Base-by-base conservation (phyloP, 2,797 vertebrate genomes). In the Ctenosaura bakeri region DNA sequence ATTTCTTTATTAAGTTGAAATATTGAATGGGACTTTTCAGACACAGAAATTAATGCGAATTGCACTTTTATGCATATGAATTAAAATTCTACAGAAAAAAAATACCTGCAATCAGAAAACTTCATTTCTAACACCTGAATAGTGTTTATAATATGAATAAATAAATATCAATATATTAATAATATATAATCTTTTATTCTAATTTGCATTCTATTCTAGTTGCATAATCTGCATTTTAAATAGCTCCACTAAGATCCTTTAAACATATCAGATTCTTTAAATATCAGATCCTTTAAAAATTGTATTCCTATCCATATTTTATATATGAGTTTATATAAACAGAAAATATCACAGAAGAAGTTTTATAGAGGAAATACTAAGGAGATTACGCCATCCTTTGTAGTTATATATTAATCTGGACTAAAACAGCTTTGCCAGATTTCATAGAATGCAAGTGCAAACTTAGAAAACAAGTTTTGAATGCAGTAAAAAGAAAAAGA, bases 1-100 rank as follows among this genome's bases (percentile, higher is more conserved):
- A 94, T 76, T 4, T 87, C 52, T 83, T 66, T 83, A 38, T 46
- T 26, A 88, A 89, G 83, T 89, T 87, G 64, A 69, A 59, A 56
- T 4, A 5, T 62, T 62, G 20, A n/a, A 69, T 73, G 12, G 29
- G 69, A 13, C 42, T 52, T 52, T 79, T 78, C 22, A 54, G 59
- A 32, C 13, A 79, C 50, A 14, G 62, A 32, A 46, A 87, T 32
- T 50, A 50, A 12, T 35, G 24, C 52, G 79, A 12, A 32, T 2
- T 35, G 22, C 22, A 69, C n/a, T 66, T 79, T 78, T 66, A 52
- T 69, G 32, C 10, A 69, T 10, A 76, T 62, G 24, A 76, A 50
- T 22, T 64, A 35, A 79, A 35, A 56, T 50, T 66, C 13, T 66
- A 66, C 32, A 79, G 38, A 4, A 66, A 79, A 85, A 85, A 85